phyloP scores from a whole-genome alignment of 2,113 vertebrate genomes.

The Camelus bactrianus region DNA sequence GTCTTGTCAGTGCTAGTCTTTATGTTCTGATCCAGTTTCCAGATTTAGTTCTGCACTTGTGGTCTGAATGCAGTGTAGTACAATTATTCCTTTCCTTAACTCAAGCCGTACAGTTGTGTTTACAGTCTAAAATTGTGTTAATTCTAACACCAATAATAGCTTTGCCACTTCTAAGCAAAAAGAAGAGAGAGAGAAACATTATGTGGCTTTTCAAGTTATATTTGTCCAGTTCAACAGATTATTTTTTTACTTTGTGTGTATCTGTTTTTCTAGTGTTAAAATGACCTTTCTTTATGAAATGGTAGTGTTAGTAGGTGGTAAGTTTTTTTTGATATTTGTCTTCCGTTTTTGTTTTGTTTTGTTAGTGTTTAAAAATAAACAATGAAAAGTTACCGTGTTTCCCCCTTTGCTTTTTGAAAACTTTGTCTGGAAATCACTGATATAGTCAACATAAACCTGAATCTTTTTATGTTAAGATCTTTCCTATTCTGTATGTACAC shows the following conservation, averaged over 20 bases:
- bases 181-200: background rate
- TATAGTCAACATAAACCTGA: conserved; percentile 3
- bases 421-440: conserved; percentile 40
- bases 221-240: background rate
- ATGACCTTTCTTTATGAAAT: conserved; percentile 44
- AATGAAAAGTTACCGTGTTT: conserved; percentile 43
- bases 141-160: background rate
- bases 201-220: background rate
- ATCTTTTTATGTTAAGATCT: background rate
- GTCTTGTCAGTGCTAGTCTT: background rate
- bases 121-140: background rate
- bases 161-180: background rate
- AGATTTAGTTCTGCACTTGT: conserved; percentile 26
- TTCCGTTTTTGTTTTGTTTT: conserved; percentile 29
- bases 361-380: background rate
- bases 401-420: conserved; percentile 41
- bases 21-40: background rate
- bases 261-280: conserved; percentile 40
- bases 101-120: background rate
- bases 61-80: background rate
- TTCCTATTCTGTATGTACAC: background rate
- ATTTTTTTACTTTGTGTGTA: conserved; percentile 28
- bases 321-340: background rate
- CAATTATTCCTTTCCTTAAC: background rate
- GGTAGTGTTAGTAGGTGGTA: background rate